Evolutionary conservation across 2,113 vertebrate genomes (phyloP).

Genomic region (Motacilla tschutschensis): DNA sequence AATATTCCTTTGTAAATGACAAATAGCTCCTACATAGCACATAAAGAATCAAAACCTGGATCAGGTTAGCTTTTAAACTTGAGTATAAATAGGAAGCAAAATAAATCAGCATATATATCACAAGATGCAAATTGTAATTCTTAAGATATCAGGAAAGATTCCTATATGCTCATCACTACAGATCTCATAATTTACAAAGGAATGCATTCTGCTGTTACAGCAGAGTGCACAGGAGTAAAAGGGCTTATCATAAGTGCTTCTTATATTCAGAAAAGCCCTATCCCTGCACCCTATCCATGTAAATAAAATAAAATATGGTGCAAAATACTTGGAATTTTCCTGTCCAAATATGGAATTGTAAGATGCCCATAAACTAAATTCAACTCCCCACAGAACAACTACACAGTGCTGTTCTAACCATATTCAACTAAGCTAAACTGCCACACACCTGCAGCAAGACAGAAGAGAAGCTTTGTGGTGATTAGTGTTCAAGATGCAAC

Average conservation of each 20-base stretch:
- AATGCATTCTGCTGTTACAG: neutral
- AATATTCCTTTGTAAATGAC: neutral
- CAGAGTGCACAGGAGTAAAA: neutral
- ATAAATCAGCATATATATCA: neutral
- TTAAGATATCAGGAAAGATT: neutral
- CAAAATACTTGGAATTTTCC: conserved; percentile 6
- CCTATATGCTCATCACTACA: neutral
- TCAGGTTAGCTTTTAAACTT: neutral
- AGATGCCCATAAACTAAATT: neutral
- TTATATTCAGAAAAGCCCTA: neutral
- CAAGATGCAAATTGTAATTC: neutral
- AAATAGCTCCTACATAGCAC: neutral
- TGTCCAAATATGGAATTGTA: neutral
- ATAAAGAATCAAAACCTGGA: neutral
- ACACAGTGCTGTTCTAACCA: neutral
- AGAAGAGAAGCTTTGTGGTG: neutral
- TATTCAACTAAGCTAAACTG: neutral
- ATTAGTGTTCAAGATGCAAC: conserved; percentile 7
- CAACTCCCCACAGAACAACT: neutral
- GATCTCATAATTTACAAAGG: neutral
- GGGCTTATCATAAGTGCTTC: too few species aligned
- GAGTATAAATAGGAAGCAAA: neutral
- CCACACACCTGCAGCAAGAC: conserved; percentile 14
- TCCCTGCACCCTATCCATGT: neutral
- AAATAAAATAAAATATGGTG: neutral